Evolutionary conservation across 2,888 invertebrate genomes (phyloP).

Genomic region (Cheilosia soror): DNA sequence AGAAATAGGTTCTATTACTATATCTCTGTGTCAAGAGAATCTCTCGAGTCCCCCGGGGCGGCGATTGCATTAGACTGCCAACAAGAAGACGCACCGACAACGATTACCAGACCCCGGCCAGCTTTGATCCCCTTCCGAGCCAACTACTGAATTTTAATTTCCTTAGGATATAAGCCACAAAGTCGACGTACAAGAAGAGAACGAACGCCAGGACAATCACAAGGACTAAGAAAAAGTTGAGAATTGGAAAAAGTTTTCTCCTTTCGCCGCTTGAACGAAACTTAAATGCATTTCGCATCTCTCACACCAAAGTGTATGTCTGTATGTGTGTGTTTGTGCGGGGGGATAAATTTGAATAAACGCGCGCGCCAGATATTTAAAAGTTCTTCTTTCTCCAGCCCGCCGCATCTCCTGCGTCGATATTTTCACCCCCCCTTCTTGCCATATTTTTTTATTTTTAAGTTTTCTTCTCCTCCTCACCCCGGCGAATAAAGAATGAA

Average conservation of each 20-base stretch:
- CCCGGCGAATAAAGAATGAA: constrained; percentile 29
- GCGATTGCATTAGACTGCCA: constrained; percentile 24
- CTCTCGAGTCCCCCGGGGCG: not conserved
- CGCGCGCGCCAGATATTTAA: constrained; percentile 58
- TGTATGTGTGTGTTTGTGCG: not conserved
- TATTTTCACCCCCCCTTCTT: constrained; percentile 14
- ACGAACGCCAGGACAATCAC: constrained; percentile 18
- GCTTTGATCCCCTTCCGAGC: constrained; percentile 20
- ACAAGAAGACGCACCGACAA: constrained; percentile 11
- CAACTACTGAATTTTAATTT: constrained; percentile 69
- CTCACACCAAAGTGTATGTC: constrained; percentile 26
- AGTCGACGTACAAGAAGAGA: constrained; percentile 23
- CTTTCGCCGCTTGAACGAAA: constrained; percentile 61
- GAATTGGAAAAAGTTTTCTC: constrained; percentile 71
- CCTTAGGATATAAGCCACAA: constrained; percentile 48
- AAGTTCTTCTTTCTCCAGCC: constrained; percentile 7
- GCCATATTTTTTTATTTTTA: constrained; percentile 2
- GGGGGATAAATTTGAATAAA: constrained; percentile 68
- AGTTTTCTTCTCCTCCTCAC: not conserved
- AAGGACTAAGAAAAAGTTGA: constrained; percentile 16
- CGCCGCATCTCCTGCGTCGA: constrained; percentile 6
- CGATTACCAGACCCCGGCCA: constrained; percentile 36
- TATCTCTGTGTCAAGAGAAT: not conserved
- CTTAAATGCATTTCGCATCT: constrained; percentile 70
- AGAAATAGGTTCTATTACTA: constrained; percentile 15